Conservation (phyloP, 2,797 vertebrate genomes). For the Mallotus villosus region DNA sequence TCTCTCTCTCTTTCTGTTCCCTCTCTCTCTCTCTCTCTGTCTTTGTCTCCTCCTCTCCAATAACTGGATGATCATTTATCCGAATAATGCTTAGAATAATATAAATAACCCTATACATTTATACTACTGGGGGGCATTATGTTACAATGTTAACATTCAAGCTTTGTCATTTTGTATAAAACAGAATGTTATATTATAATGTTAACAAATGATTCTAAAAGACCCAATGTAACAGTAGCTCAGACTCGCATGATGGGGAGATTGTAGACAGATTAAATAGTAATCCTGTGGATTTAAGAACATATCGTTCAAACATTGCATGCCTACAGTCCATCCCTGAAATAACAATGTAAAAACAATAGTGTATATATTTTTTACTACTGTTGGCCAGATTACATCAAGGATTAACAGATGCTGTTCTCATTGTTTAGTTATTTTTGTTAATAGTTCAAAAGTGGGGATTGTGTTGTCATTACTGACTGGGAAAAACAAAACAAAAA, state of each 20-base stretch:
- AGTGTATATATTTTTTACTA: too few relatives aligned
- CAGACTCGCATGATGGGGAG: conserved; percentile 35
- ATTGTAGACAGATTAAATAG: conserved; percentile 58
- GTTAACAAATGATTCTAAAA: neutral
- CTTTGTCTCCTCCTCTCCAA: too few relatives aligned
- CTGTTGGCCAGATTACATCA: conserved; percentile 40
- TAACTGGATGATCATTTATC: neutral
- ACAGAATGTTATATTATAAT: too few relatives aligned
- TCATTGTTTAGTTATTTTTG: conserved; percentile 19
- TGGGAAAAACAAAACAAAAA: conserved; percentile 52
- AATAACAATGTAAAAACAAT: too few relatives aligned
- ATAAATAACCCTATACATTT: neutral
- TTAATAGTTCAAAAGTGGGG: conserved; percentile 39
- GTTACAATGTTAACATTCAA: neutral
- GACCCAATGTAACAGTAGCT: neutral
- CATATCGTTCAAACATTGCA: conserved; percentile 52
- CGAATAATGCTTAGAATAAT: neutral
- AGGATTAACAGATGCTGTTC: conserved; percentile 44
- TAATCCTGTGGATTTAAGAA: conserved; percentile 57
- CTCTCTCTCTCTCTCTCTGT: neutral
- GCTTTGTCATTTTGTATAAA: neutral
- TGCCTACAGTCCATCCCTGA: conserved; percentile 12
- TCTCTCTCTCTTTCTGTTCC: neutral
- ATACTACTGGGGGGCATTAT: neutral
- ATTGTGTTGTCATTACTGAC: conserved; percentile 56